These are phyloP conservation scores for Eolophus roseicapilla DNA, from an alignment of 2,113 vertebrate genomes.

Conservation along the genomic window DNA sequence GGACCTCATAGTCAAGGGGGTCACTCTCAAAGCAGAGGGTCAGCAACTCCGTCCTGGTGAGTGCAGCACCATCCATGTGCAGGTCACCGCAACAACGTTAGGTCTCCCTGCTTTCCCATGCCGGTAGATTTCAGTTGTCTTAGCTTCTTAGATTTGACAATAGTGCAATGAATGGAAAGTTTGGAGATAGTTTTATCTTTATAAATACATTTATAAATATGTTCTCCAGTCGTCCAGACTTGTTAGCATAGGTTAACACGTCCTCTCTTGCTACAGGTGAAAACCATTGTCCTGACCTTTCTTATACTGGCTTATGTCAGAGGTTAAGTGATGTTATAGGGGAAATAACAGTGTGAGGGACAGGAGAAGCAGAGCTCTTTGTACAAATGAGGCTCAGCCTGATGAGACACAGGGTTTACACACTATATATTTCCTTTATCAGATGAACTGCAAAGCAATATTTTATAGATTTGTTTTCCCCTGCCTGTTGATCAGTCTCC, in stretches of 20 bases:
- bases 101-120: neutral
- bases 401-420: constrained; percentile 24
- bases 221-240: neutral
- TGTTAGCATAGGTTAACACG: neutral
- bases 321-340: neutral
- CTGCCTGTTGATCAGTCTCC: constrained; percentile 10
- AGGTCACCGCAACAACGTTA: neutral
- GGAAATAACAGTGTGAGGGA: neutral
- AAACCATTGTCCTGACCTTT: neutral
- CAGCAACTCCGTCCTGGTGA: neutral
- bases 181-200: neutral
- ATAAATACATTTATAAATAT: constrained; percentile 20
- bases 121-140: constrained; percentile 18
- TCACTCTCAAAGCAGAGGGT: neutral
- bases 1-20: neutral
- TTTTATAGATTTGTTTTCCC: neutral
- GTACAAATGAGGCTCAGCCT: neutral
- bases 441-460: constrained; percentile 20
- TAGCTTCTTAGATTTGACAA: constrained; percentile 28
- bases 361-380: neutral
- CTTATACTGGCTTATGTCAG: neutral
- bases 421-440: neutral
- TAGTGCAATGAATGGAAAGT: constrained; percentile 38
- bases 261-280: neutral
- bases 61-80: neutral